Evolutionary conservation across 2,113 vertebrate species (phyloP).

Genomic region (Cephalopterus ornatus): DNA sequence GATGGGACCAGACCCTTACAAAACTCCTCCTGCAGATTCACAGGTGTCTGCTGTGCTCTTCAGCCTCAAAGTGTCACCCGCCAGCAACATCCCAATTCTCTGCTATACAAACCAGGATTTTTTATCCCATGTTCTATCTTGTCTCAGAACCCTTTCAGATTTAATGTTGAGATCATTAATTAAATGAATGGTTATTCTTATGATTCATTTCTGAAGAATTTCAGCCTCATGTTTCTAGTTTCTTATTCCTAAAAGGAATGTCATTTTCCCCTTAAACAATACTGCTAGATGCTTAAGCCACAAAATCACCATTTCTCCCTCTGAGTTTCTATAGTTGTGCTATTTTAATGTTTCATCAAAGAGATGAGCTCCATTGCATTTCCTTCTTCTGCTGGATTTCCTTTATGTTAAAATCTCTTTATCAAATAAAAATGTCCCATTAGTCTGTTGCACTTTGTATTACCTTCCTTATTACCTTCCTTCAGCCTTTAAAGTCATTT

Average conservation of each 20-base stretch:
- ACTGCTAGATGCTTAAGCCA: not conserved
- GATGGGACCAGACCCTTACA: not conserved
- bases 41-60: not conserved
- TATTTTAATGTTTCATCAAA: constrained; percentile 42
- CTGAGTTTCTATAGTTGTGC: not conserved
- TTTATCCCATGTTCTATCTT: not conserved
- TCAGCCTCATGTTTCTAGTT: not conserved
- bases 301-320: not conserved
- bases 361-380: not conserved
- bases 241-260: not conserved
- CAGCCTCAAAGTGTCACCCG: not conserved
- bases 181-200: not conserved
- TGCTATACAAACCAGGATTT: not conserved
- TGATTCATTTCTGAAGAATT: not conserved
- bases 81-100: not conserved
- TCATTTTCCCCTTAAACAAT: constrained; percentile 28
- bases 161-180: not conserved
- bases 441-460: constrained; percentile 2
- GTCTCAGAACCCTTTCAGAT: not conserved
- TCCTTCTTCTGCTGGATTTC: not conserved
- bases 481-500: not conserved
- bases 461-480: not conserved
- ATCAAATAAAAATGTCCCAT: not conserved
- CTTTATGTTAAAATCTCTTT: constrained; percentile 15
- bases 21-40: not conserved